Conservation (phyloP, 2,888 invertebrate species). For the Tryphoninae sp. region DNA sequence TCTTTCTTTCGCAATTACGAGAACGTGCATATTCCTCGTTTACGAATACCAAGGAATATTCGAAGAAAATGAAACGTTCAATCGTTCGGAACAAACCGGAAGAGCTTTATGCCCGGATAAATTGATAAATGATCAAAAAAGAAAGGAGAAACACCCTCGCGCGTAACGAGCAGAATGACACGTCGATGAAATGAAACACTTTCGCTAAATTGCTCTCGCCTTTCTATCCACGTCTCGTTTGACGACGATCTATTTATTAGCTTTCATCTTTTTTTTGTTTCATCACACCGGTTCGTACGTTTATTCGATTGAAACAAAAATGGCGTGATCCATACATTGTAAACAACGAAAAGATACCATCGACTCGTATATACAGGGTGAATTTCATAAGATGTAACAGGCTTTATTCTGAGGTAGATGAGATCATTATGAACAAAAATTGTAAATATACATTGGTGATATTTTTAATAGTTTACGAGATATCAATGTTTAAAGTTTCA, state of each 20-base stretch:
- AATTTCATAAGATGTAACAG: too few relatives aligned
- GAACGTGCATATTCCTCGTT: not conserved
- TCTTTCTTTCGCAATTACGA: not conserved
- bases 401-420: too few relatives aligned
- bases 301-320: slow-evolving; percentile 4
- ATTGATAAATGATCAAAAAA: not conserved
- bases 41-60: not conserved
- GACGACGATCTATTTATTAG: slow-evolving; percentile 30
- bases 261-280: slow-evolving; percentile 1
- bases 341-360: not conserved
- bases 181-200: not conserved
- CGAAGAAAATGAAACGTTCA: not conserved
- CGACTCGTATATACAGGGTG: too few relatives aligned
- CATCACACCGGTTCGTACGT: not conserved
- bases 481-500: too few relatives aligned
- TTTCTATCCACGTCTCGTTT: not conserved
- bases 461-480: too few relatives aligned
- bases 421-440: too few relatives aligned
- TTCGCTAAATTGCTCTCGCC: not conserved
- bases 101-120: not conserved
- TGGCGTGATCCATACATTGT: slow-evolving; percentile 8
- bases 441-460: too few relatives aligned
- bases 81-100: not conserved
- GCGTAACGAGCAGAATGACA: not conserved
- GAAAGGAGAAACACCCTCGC: not conserved